These are phyloP conservation scores for Brenthis hecate DNA, from an alignment of 2,888 invertebrate genomes.

Conservation along the genomic window DNA sequence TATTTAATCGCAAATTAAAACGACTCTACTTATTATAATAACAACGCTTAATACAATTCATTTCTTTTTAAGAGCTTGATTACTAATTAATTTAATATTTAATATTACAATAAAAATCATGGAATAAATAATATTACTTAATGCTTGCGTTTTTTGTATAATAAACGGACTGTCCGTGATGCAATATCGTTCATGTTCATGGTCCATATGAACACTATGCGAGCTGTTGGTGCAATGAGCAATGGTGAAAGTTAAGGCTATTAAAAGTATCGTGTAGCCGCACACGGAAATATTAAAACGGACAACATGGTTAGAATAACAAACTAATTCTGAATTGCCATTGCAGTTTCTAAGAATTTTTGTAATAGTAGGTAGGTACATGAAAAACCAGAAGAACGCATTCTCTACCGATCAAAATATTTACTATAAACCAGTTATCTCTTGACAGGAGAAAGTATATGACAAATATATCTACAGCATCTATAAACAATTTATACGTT, in stretches of 20 bases:
- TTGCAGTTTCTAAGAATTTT: neutral
- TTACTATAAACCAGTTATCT: neutral
- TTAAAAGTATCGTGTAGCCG: constrained; percentile 39
- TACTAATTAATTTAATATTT: too few relatives aligned
- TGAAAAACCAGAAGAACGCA: too few relatives aligned
- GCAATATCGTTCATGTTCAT: constrained; percentile 36
- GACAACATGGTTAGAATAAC: constrained; percentile 18
- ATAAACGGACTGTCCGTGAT: constrained; percentile 7
- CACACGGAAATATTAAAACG: constrained; percentile 32
- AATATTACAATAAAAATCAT: too few relatives aligned
- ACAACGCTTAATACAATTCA: too few relatives aligned
- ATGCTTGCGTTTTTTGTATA: neutral
- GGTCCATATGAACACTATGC: constrained; percentile 23
- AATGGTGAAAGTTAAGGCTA: constrained; percentile 42
- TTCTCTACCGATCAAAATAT: neutral
- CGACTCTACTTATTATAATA: too few relatives aligned
- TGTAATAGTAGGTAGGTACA: too few relatives aligned
- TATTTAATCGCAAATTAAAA: neutral
- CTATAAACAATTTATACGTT: too few relatives aligned
- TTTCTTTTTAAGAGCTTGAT: too few relatives aligned
- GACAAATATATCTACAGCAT: too few relatives aligned
- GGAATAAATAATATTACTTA: too few relatives aligned
- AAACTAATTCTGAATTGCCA: neutral
- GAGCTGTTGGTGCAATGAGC: constrained; percentile 30
- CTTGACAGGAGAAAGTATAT: too few relatives aligned